phyloP scores from a whole-genome alignment of 2,113 vertebrate genomes.

The Holacanthus passer region DNA sequence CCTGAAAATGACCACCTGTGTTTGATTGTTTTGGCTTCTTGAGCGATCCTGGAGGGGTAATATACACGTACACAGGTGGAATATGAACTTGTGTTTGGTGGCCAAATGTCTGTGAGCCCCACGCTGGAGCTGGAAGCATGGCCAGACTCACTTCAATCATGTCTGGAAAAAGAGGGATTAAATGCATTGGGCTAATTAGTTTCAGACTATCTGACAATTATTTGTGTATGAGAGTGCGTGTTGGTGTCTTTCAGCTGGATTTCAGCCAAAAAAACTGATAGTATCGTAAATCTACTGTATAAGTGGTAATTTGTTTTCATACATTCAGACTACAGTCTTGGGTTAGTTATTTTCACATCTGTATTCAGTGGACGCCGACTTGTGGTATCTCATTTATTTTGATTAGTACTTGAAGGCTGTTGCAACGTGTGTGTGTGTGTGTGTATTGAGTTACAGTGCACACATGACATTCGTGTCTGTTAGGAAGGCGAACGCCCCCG shows the following conservation, averaged over 20 bases:
- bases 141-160: constrained; percentile 62
- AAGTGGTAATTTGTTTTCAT: constrained; percentile 57
- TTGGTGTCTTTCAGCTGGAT: constrained; percentile 35
- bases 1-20: constrained; percentile 79
- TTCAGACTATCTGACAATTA: constrained; percentile 61
- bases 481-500: constrained; percentile 18
- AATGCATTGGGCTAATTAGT: constrained; percentile 59
- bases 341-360: constrained; percentile 65
- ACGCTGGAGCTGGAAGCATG: constrained; percentile 32
- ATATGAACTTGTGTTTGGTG: constrained; percentile 60
- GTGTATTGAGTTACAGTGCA: constrained; percentile 32
- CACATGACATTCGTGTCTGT: constrained; percentile 46
- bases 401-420: constrained; percentile 53
- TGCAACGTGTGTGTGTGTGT: constrained; percentile 11
- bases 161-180: constrained; percentile 67
- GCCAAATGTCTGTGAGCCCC: constrained; percentile 64
- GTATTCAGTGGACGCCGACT: constrained; percentile 48
- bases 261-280: constrained; percentile 34
- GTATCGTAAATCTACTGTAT: constrained; percentile 59
- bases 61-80: constrained; percentile 69
- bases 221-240: constrained; percentile 43
- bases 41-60: constrained; percentile 59
- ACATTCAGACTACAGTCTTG: constrained; percentile 30
- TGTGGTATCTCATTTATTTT: constrained; percentile 66
- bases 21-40: constrained; percentile 80